Conservation (phyloP, 1,140 invertebrate genomes). For the Metopolophium dirhodum region DNA sequence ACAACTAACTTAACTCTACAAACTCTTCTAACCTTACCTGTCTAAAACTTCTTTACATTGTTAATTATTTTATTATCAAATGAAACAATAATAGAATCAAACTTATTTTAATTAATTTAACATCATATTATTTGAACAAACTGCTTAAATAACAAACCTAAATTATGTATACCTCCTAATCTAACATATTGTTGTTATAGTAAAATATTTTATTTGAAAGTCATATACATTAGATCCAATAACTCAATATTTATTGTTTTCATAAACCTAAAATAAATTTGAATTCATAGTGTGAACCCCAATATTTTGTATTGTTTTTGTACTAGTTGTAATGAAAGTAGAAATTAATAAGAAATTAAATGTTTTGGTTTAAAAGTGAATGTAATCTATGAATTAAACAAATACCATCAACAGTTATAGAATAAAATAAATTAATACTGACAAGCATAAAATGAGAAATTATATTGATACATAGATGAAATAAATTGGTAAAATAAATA, state of each 20-base stretch:
- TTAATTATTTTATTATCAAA: neutral
- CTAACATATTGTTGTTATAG: neutral
- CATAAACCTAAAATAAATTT: neutral
- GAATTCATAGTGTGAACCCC: neutral
- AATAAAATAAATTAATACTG: neutral
- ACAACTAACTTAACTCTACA: neutral
- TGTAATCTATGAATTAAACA: neutral
- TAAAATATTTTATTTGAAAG: neutral
- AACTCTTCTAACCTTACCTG: constrained; percentile 20
- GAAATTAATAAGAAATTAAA: neutral
- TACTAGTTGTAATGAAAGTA: neutral
- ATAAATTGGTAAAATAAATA: neutral
- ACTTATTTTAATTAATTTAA: neutral
- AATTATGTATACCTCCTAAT: neutral
- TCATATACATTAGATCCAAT: neutral
- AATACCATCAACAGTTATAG: neutral
- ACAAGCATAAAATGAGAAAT: neutral
- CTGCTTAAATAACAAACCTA: neutral
- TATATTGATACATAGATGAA: neutral
- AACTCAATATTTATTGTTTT: neutral
- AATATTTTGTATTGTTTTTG: neutral
- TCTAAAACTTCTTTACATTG: neutral
- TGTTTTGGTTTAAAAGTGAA: neutral
- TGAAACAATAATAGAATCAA: neutral
- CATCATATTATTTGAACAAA: neutral